phyloP scores from a whole-genome alignment of 2,888 invertebrate genomes.

The Polia nebulosa region DNA sequence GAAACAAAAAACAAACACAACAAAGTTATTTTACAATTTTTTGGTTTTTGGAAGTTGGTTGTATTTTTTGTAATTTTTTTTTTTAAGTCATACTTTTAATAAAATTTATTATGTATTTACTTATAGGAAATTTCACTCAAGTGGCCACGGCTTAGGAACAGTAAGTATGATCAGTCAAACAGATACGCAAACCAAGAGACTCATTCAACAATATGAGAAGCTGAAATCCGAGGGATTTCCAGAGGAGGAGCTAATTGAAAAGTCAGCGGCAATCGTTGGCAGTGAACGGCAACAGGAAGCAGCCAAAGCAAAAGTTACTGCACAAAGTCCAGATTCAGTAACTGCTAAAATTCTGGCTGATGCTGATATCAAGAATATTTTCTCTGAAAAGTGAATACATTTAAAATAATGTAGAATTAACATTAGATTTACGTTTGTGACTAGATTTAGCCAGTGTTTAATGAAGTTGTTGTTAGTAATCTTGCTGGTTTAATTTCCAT shows the following conservation, averaged over 20 bases:
- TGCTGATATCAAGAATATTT: slow-evolving; percentile 81
- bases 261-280: slow-evolving; percentile 75
- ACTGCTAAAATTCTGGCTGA: slow-evolving; percentile 79
- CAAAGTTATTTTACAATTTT: no score
- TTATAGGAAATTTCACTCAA: slow-evolving; percentile 93
- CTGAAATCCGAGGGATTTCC: slow-evolving; percentile 89
- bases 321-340: slow-evolving; percentile 76
- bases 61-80: no score
- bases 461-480: slow-evolving; percentile 33
- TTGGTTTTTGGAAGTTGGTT: no score
- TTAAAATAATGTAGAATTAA: slow-evolving; percentile 1
- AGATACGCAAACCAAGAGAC: slow-evolving; percentile 91
- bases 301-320: slow-evolving; percentile 64
- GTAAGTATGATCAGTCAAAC: slow-evolving; percentile 89
- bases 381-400: slow-evolving; percentile 70
- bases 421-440: slow-evolving; percentile 9
- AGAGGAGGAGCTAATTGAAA: slow-evolving; percentile 88
- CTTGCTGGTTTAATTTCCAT: background rate
- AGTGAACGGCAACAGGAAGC: slow-evolving; percentile 74
- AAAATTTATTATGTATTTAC: slow-evolving; percentile 66
- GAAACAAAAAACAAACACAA: no score
- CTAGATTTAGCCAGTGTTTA: slow-evolving; percentile 41
- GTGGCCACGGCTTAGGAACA: slow-evolving; percentile 89
- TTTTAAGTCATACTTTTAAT: background rate
- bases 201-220: slow-evolving; percentile 92